Evolutionary conservation across 2,797 vertebrate species (phyloP), one percentile per base, ranked within the genome.

Genomic region (Arrhamphus sclerolepis): DNA sequence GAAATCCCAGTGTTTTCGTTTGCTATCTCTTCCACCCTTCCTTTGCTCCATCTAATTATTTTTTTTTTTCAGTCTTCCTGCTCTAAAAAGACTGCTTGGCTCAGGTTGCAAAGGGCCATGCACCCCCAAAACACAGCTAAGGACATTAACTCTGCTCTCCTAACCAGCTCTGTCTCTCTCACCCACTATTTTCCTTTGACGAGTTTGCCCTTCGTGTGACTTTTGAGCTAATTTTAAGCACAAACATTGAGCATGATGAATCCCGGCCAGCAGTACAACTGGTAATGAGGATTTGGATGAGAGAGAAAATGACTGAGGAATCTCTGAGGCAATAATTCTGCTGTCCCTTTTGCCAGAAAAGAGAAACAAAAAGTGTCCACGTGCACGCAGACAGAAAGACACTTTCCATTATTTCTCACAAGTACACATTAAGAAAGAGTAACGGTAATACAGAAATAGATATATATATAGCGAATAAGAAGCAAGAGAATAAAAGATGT

Each of bases 221-320:
- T 86, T 85, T 85, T 74, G 38, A 80, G 75, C 68, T 83, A 70
- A 83, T 89, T 89, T 82, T 64, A 72, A 78, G 66, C 67, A 64
- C 70, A 88, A 79, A 82, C 73, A 72, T 39, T 61, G 74, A 76
- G 60, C 57, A 49, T 62, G 66, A 77, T 53, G 55, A 81, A 66
- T 78, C 57, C 51, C 56, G 50, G 73, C 83, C 77, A 69, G 73
- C 56, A 56, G 70, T 50, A 49, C 40, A 70, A 49, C 75, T 59
- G 51, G 46, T 79, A 78, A 86, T 84, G 75, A 85, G 75, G 70
- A 74, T 72, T 78, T 20, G 21, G 61, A 64, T 56, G 63, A 74
- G 68, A 44, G 42, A 67, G 56, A 28, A 57, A 59, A 47, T 28
- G 63, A 73, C 50, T 66, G 55, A 69, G 44, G 52, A 60, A 43